These are phyloP conservation scores for Furnarius figulus DNA, from an alignment of 2,113 vertebrate species.

Conservation along the genomic window DNA sequence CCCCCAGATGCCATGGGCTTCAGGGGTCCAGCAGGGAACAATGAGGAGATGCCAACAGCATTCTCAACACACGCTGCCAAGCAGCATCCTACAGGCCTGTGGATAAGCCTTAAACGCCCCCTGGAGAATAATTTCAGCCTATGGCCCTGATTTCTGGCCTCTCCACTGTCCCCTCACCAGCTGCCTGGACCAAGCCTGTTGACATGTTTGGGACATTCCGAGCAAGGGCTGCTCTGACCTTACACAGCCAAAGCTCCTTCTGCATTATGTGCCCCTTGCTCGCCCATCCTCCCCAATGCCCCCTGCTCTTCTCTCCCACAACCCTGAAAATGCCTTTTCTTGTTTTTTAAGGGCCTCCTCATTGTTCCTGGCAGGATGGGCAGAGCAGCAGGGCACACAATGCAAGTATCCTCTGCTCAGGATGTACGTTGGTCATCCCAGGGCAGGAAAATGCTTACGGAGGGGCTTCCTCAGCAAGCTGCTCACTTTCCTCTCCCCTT, in stretches of 20 bases:
- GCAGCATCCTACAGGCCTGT: neutral
- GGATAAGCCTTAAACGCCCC: neutral
- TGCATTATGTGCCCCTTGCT: neutral
- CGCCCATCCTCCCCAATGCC: neutral
- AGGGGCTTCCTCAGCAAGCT: constrained; percentile 45
- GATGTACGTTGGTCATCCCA: constrained; percentile 63
- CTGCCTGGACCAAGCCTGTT: neutral
- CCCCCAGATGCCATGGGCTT: fast-evolving
- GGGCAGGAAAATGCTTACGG: constrained; percentile 59
- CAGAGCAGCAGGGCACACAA: constrained; percentile 34
- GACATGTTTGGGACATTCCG: neutral
- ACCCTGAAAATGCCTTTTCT: neutral
- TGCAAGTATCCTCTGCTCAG: constrained; percentile 53
- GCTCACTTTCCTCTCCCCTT: neutral
- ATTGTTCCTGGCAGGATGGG: constrained; percentile 72
- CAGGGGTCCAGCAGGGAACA: neutral
- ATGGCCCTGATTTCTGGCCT: neutral
- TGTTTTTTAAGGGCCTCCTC: neutral
- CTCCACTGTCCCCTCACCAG: neutral
- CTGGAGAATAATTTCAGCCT: neutral
- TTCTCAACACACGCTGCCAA: neutral
- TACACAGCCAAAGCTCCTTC: neutral
- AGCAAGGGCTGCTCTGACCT: neutral
- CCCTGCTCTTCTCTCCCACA: constrained; percentile 19
- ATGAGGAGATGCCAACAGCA: neutral